These are phyloP conservation scores for Batillaria attramentaria DNA, from an alignment of 1,140 invertebrate species.

Conservation along the genomic window DNA sequence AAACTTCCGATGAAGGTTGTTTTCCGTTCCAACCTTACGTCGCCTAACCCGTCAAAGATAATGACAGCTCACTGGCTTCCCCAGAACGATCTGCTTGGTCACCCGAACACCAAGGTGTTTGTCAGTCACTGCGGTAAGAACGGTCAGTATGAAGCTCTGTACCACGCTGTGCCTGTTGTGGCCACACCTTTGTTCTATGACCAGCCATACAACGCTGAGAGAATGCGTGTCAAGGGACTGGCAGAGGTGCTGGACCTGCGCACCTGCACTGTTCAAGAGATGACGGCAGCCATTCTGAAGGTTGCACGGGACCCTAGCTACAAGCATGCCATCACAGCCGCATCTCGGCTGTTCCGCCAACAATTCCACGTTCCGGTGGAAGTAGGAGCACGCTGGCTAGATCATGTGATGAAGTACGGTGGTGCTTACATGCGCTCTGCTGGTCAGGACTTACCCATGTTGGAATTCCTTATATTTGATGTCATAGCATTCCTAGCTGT, in stretches of 20 bases:
- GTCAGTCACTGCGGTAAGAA: constrained; percentile 83
- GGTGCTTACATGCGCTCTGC: constrained; percentile 48
- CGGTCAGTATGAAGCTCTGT: constrained; percentile 82
- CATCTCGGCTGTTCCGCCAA: constrained; percentile 41
- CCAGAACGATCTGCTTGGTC: constrained; percentile 85
- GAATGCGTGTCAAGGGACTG: constrained; percentile 64
- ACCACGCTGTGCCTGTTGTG: constrained; percentile 82
- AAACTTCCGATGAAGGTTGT: constrained; percentile 20
- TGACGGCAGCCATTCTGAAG: constrained; percentile 49
- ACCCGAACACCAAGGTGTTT: constrained; percentile 74
- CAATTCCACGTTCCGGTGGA: constrained; percentile 35
- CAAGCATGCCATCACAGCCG: constrained; percentile 42
- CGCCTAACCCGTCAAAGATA: constrained; percentile 76
- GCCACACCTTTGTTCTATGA: constrained; percentile 82
- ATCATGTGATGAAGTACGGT: constrained; percentile 56
- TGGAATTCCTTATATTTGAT: constrained; percentile 51
- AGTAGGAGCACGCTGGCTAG: constrained; percentile 45
- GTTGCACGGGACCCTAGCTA: constrained; percentile 36
- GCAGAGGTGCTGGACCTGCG: constrained; percentile 54
- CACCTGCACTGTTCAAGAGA: constrained; percentile 40
- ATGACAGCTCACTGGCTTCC: constrained; percentile 83
- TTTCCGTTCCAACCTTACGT: constrained; percentile 21
- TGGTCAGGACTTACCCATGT: constrained; percentile 42
- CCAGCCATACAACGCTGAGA: constrained; percentile 73
- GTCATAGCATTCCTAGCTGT: constrained; percentile 33